Percentiles rank a stretch among this genome's conserved stretches.
Conservation (phyloP, 1,140 invertebrate species). For the Pseudomyrmex sp. region DNA sequence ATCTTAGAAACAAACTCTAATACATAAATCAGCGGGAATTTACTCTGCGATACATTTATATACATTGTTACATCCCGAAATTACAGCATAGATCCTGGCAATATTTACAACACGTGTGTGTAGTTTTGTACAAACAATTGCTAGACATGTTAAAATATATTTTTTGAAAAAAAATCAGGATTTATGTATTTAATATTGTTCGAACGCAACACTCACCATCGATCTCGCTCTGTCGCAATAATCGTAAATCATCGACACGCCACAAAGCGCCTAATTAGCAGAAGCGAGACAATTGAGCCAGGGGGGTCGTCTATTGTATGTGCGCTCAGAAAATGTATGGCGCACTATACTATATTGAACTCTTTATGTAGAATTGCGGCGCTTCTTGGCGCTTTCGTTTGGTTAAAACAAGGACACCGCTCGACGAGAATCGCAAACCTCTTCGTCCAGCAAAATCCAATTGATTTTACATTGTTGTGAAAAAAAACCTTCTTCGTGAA, state of each 20-base stretch:
- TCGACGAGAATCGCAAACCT: neutral
- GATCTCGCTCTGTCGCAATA: slow-evolving; percentile 24
- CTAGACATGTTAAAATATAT: slow-evolving; percentile 4
- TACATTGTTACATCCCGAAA: neutral
- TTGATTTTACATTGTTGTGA: slow-evolving; percentile 50
- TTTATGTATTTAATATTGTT: slow-evolving; percentile 46
- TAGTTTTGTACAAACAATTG: neutral
- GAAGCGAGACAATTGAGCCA: slow-evolving; percentile 45
- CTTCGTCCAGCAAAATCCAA: slow-evolving; percentile 26
- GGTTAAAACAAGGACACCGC: slow-evolving; percentile 13
- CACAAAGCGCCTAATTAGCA: slow-evolving; percentile 52
- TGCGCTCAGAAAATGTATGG: neutral
- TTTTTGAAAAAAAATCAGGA: neutral
- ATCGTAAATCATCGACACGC: slow-evolving; percentile 29
- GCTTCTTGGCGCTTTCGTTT: neutral
- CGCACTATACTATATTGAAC: neutral
- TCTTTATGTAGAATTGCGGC: slow-evolving; percentile 2
- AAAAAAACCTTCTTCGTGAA: slow-evolving; percentile 32
- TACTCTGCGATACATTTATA: neutral
- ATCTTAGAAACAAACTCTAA: neutral
- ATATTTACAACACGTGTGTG: neutral
- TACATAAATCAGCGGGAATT: neutral
- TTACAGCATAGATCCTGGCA: too few species aligned
- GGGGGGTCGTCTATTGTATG: slow-evolving; percentile 30
- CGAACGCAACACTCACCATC: slow-evolving; percentile 14